Evolutionary conservation across 1,140 invertebrate species (phyloP), one percentile per base, ranked within the genome.

Genomic region (Delia radicum): DNA sequence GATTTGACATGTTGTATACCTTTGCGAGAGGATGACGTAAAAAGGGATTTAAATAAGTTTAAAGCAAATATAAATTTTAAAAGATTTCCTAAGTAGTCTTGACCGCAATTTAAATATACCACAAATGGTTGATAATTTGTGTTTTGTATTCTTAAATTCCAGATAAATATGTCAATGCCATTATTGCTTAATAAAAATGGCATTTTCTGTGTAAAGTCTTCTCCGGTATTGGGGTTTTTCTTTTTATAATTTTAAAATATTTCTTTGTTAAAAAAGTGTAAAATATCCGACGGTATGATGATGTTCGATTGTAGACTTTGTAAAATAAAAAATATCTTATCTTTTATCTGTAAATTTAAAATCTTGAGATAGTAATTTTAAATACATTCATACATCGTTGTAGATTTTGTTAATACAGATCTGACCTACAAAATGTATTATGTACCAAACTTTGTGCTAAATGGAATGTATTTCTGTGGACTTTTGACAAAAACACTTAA

Each of bases 121-220:
- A 26, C 15, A 15, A 37, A 61, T 1, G 33, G 61, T 42, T 74
- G 55, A 31, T 42, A 65, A 65, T 63, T 42, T 6, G 5, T n/a
- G n/a, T 28, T 37, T 10, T 8, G 65, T 21, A 15, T 69, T 31
- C 31, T 55, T 55, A 69, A 27, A 21, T 69, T 62, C 42, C 48
- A 75, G n/a, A 75, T 31, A 29, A 75, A 75, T 12, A 71, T 29
- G 15, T n/a, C 67, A 55, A 75, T 28, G 48, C 74, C 55, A 21
- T 48, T 48, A 61, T 75, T 72, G 33, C 65, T 61, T n/a, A 75
- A 26, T 28, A 72, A 29, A 21, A 72, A 33, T 71, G 74, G 74
- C 74, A 75, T 75, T 71, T 71, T 72, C 18, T 24, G 5, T 55
- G 8, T 55, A 21, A n/a, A n/a, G n/a, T n/a, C n/a, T n/a, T n/a